These are phyloP conservation scores for Epizoanthus stellaris DNA, from an alignment of 92 coral and sea anemone genomes.

Conservation along the genomic window DNA sequence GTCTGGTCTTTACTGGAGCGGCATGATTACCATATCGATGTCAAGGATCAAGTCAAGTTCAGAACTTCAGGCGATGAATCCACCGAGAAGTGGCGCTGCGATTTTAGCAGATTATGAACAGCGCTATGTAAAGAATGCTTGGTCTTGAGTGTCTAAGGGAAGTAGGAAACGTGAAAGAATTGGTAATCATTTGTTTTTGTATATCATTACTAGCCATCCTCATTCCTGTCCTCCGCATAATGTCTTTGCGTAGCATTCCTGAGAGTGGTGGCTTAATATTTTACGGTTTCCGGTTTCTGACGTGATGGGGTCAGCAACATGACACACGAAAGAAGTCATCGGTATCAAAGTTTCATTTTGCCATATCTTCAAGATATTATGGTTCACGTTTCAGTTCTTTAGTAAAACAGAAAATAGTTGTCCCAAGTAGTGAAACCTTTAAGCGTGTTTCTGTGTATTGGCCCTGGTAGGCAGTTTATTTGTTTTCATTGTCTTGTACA, in stretches of 20 bases:
- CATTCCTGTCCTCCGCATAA: too few relatives aligned
- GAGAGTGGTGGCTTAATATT: slow-evolving; percentile 26
- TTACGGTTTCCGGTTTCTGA: slow-evolving; percentile 34
- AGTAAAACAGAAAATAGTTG: neutral
- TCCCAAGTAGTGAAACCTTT: neutral
- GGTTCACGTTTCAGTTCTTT: neutral
- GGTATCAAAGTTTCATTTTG: neutral
- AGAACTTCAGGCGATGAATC: neutral
- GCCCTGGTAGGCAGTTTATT: slow-evolving; percentile 1
- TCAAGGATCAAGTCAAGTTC: neutral
- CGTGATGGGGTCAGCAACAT: slow-evolving; percentile 23
- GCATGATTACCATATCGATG: too few relatives aligned
- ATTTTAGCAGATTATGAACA: neutral
- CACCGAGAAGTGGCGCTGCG: neutral
- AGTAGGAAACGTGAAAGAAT: slow-evolving; percentile 25
- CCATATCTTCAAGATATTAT: neutral
- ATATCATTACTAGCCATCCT: slow-evolving; percentile 12
- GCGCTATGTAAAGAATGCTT: slow-evolving; percentile 33
- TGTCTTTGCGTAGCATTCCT: slow-evolving; percentile 12
- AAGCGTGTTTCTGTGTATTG: neutral
- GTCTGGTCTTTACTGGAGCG: too few relatives aligned
- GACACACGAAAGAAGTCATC: slow-evolving; percentile 1
- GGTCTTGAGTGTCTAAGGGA: slow-evolving; percentile 13
- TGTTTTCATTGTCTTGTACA: slow-evolving; percentile 4
- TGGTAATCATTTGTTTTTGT: slow-evolving; percentile 44